phyloP scores from a whole-genome alignment of 2,888 invertebrate genomes.

The Ecdyonurus torrentis region DNA sequence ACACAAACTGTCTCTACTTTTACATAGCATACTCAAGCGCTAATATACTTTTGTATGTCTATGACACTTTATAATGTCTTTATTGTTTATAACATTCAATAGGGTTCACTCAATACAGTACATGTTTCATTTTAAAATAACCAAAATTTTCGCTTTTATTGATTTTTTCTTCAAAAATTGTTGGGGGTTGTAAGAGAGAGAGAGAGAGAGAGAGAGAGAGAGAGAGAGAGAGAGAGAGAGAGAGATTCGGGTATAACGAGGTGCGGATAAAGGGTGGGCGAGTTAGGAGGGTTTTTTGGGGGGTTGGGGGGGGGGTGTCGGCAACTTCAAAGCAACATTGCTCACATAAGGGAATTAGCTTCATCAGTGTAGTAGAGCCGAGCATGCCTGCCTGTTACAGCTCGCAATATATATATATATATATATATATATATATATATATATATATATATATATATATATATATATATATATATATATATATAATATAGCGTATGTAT shows the following conservation, averaged over 20 bases:
- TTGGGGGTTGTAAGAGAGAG: not conserved
- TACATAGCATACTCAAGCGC: too few relatives aligned
- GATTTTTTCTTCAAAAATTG: not conserved
- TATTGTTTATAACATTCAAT: too few relatives aligned
- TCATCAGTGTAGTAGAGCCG: not conserved
- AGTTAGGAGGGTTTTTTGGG: constrained; percentile 6
- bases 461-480: not conserved
- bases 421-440: not conserved
- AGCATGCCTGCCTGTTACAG: not conserved
- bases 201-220: constrained; percentile 3
- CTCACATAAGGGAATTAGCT: not conserved
- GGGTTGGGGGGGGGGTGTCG: constrained; percentile 1
- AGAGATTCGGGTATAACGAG: not conserved
- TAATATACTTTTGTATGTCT: too few relatives aligned
- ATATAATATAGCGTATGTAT: too few relatives aligned
- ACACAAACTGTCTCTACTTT: too few relatives aligned
- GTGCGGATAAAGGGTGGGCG: not conserved
- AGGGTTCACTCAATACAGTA: too few relatives aligned
- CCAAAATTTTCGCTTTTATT: not conserved
- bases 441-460: not conserved
- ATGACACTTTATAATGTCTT: too few relatives aligned
- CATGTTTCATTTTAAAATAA: not conserved
- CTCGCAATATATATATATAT: not conserved
- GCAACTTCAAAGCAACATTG: not conserved
- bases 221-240: not conserved